Evolutionary conservation across 2,113 vertebrate genomes (phyloP).

Genomic region (Podiceps cristatus): DNA sequence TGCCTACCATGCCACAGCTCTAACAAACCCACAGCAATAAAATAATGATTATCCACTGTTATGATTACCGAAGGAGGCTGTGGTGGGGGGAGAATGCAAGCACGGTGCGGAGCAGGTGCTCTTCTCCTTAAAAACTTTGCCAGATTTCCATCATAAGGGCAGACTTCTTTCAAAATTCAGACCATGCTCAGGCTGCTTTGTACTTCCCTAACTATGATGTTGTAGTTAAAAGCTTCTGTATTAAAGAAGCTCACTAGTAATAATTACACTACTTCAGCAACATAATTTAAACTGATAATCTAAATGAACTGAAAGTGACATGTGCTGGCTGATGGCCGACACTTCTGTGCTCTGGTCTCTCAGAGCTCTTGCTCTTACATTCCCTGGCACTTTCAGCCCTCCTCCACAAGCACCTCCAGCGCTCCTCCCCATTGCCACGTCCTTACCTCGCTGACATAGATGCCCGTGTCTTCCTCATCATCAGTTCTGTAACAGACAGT

Average conservation of each 20-base stretch:
- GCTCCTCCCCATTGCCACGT: neutral
- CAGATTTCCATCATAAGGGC: neutral
- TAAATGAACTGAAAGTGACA: conserved; percentile 46
- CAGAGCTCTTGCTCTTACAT: neutral
- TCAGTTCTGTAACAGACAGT: conserved; percentile 97
- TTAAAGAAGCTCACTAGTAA: conserved; percentile 48
- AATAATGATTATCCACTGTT: neutral
- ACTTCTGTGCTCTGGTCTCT: neutral
- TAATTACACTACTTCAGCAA: conserved; percentile 47
- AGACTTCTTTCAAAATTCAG: conserved; percentile 35
- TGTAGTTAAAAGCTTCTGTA: conserved; percentile 12
- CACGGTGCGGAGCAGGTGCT: neutral
- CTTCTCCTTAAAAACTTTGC: neutral
- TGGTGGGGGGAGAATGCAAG: neutral
- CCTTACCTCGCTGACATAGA: conserved; percentile 95
- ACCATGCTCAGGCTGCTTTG: neutral
- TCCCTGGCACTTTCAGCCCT: neutral
- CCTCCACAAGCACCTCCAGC: neutral
- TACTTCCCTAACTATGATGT: neutral
- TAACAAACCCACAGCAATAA: neutral
- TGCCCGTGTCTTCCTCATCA: conserved; percentile 93
- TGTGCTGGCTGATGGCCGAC: neutral
- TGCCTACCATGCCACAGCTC: neutral
- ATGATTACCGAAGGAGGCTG: neutral
- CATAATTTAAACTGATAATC: conserved; percentile 60